Evolutionary conservation across 2,888 invertebrate genomes (phyloP), one percentile per base, ranked within the genome.

Genomic region (Ptychoptera albimana): DNA sequence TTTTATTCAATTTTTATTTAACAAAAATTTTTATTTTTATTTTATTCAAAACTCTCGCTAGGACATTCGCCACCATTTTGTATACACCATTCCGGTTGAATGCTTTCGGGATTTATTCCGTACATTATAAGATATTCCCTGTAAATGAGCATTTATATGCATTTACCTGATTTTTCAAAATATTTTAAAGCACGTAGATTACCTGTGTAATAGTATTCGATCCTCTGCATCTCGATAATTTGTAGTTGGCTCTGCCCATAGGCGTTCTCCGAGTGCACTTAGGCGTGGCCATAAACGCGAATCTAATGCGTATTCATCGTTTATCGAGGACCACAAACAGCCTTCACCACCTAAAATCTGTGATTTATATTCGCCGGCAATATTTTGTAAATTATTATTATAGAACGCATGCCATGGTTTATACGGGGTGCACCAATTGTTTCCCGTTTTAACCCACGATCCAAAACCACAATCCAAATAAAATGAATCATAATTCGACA

Each of bases 391-490:
- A 50, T 75, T 77, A 60, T 84, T 84, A 34, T 76, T 73, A 53
- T 86, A 86, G 2, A 84, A 73, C 53, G 73, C 75, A 60, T 85
- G 82, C 86, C 86, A 86, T 1, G 82, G 79, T 53, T 78, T 83
- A 64, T 83, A 86, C 0, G 85, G 85, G 0, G 82, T 73, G 57
- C 85, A 86, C 86, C 86, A 86, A 58, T 85, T 86, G 55, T 79
- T 79, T 11, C 83, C 84, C 61, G 51, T 70, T 4, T 75, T 75
- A 5, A 84, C 74, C 84, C 84, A 85, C 5, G 79, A 75, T 8
- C 77, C 77, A 54, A 75, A 82, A 2, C 85, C 85, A 55, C 85
- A 85, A 59, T 86, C 84, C 1, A 86, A 68, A 59, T 85, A 85
- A 13, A 82, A 64, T 1, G 79, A 79, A 54, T 86, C 85, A 55